Base-by-base conservation (phyloP, 2,797 vertebrate genomes). In the Melanotaenia maccullochi region DNA sequence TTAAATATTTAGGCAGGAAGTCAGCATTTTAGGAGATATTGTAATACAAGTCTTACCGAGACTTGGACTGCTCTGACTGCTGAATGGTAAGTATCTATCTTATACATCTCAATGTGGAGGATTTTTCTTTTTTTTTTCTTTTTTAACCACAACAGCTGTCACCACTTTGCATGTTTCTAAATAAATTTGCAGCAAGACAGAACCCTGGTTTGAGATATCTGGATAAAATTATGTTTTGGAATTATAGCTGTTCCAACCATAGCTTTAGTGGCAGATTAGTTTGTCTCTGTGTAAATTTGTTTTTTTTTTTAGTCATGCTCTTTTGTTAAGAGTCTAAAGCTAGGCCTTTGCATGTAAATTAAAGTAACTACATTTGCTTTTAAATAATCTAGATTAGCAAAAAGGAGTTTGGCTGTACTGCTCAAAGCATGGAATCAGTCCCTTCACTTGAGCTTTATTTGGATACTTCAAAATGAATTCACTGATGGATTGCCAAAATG, bases 291-390 rank as follows among this genome's bases (percentile, higher is more conserved):
- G 25, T 12, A 38, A 1, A 38, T 38, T 38, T 38, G 54, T 60
- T 61, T 58, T 24, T 54, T 72, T 38, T 38, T 38, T 9, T 9
- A 7, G 9, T 38, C 57, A 60, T 76, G 72, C 57, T 12, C 9
- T 76, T 52, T 76, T 77, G 68, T 84, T 78, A 73, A 76, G 78
- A 60, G 74, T 47, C 16, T 42, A 42, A 42, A 13, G 40, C 16
- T 42, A 18, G 40, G 4, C 40, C 16, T 42, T 42, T 42, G 40
- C 40, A 42, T 42, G 14, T 18, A 16, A 20, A 2, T 18, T 20
- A 47, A 84, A 71, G 89, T 87, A 89, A 72, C 71, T 73, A 76
- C 85, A 87, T 81, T 82, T 82, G 60, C 83, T 83, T 83, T 79
- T 60, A 85, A 84, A 85, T 82, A 81, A 73, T 80, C 65, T 32